Base-by-base conservation (phyloP, 2,113 vertebrate species). In the Xenotilapia caudafasciata region DNA sequence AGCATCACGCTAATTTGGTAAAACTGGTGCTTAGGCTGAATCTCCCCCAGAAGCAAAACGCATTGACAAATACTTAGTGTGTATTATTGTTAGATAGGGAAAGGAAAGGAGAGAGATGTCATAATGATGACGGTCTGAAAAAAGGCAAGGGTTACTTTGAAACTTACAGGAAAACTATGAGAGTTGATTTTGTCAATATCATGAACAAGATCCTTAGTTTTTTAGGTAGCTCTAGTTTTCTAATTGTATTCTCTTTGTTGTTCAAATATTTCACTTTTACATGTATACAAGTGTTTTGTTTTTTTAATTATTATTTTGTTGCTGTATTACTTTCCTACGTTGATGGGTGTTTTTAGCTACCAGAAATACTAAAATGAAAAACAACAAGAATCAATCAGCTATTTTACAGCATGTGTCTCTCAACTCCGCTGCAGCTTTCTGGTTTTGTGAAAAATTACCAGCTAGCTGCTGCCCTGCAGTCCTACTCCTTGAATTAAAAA, bases 291-390 rank as follows among this genome's bases (percentile, higher is more conserved):
- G 68, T 73, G 5, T 28, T 60, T 33, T 9, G 6, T 26, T 23
- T 7, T 23, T 45, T 15, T 0, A 8, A 21, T 70, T 70, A 70
- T 47, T 73, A 6, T 28, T 47, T 70, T 38, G 6, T 70, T 0
- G 3, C n/a, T 42, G 38, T 26, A 70, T 70, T 42, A 45, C 12
- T 23, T 70, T 42, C 38, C 38, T 23, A 23, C 2, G 1, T 23
- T 42, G 38, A 45, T 70, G 38, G 8, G 38, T 45, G 9, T 45
- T 2, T 45, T 77, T 73, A 26, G 9, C 40, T 75, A 28, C 4
- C 40, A 47, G 14, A 45, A 75, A 49, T 26, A 31, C 70, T 42
- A 2, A 75, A 75, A 47, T 45, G 9, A 47, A 47, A 75, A 26
- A 23, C 23, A 47, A 75, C 5, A 75, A 45, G 11, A 75, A 49